Conservation (phyloP, 2,888 invertebrate genomes). For the Drosophila percnosoma region DNA sequence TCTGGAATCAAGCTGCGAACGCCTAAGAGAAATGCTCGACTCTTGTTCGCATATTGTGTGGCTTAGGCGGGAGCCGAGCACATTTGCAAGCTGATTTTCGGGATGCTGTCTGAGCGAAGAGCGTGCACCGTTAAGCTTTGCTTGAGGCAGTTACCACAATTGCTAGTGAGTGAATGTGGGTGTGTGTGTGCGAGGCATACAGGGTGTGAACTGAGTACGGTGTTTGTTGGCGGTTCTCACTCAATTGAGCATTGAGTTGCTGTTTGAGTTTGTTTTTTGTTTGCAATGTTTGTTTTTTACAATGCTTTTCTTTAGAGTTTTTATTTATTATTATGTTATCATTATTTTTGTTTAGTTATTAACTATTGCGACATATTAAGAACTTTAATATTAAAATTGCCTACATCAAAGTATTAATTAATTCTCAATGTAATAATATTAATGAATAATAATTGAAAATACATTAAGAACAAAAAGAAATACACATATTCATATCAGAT, state of each 20-base stretch:
- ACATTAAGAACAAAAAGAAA: background rate
- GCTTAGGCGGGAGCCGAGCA: constrained; percentile 39
- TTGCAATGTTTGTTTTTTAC: background rate
- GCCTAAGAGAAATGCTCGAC: constrained; percentile 20
- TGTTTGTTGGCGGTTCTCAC: constrained; percentile 23
- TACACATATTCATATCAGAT: background rate
- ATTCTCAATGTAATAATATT: no score
- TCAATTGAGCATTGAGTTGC: constrained; percentile 41
- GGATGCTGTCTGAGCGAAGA: constrained; percentile 49
- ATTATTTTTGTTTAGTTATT: background rate
- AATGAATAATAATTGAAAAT: background rate
- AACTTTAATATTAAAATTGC: background rate
- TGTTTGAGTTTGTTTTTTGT: constrained; percentile 9
- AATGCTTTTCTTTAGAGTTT: background rate
- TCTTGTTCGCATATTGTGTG: constrained; percentile 32
- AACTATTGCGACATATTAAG: background rate
- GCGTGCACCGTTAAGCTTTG: constrained; percentile 44
- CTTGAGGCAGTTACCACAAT: constrained; percentile 49
- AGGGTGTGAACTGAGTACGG: constrained; percentile 32
- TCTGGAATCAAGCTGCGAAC: constrained; percentile 29
- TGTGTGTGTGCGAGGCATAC: constrained; percentile 13
- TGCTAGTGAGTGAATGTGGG: background rate
- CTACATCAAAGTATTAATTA: no score
- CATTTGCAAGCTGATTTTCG: constrained; percentile 9
- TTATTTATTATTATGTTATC: background rate